These are phyloP conservation scores for Oryzias sinensis DNA, from an alignment of 2,797 vertebrate genomes.

Conservation along the genomic window DNA sequence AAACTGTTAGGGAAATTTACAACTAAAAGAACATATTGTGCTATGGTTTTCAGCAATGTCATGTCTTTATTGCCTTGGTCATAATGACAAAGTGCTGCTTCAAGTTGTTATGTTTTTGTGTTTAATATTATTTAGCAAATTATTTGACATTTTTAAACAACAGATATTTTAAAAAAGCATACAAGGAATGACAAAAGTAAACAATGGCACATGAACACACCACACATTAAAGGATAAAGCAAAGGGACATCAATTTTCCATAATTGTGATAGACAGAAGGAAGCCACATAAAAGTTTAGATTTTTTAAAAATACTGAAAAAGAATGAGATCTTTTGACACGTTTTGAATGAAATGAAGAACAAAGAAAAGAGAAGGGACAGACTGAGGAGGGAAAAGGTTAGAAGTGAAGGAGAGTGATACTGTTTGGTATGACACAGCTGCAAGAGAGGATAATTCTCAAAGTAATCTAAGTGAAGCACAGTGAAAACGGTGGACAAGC, in stretches of 20 bases:
- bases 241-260: slow-evolving; percentile 14
- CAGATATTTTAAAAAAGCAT: slow-evolving; percentile 9
- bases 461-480: slow-evolving; percentile 24
- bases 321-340: no score
- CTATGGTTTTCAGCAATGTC: slow-evolving; percentile 7
- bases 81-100: slow-evolving; percentile 19
- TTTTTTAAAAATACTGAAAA: slow-evolving; percentile 7
- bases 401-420: slow-evolving; percentile 20
- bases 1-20: background rate
- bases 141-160: slow-evolving; percentile 10
- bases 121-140: slow-evolving; percentile 9
- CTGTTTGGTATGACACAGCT: slow-evolving; percentile 35
- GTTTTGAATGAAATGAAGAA: slow-evolving; percentile 7
- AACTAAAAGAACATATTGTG: slow-evolving; percentile 5
- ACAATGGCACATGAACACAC: slow-evolving; percentile 20
- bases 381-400: slow-evolving; percentile 21
- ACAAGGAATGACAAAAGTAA: slow-evolving; percentile 9
- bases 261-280: slow-evolving; percentile 5
- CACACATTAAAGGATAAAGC: slow-evolving; percentile 14
- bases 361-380: slow-evolving; percentile 24
- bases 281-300: slow-evolving; percentile 19
- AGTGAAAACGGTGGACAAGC: slow-evolving; percentile 20
- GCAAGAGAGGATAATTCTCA: slow-evolving; percentile 28
- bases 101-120: slow-evolving; percentile 8
- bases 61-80: slow-evolving; percentile 21